A percentile compares a stretch with the other conserved stretches of the same genome.
Evolutionary conservation across 2,797 vertebrate species (phyloP).

Genomic region (Sorex maritimensis): DNA sequence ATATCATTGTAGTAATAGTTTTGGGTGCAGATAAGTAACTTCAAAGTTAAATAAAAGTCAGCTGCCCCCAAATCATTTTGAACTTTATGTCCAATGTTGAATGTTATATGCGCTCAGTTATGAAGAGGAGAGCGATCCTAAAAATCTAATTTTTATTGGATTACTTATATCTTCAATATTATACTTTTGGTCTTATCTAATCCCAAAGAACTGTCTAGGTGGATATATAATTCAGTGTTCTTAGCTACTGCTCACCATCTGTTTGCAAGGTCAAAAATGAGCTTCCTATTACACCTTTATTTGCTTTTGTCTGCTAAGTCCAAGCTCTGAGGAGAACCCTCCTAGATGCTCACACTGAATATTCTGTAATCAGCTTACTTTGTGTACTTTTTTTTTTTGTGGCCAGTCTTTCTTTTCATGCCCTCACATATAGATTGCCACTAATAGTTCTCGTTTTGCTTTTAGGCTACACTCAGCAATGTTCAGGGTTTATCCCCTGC

Average conservation of each 20-base stretch:
- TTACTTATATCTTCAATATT: constrained; percentile 23
- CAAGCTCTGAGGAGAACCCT: constrained; percentile 11
- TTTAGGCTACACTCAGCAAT: too few species aligned
- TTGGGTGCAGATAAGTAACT: constrained; percentile 32
- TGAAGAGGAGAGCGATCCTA: neutral
- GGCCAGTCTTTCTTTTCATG: neutral
- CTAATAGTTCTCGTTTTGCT: too few species aligned
- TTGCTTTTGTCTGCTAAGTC: constrained; percentile 24
- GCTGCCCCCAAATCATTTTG: neutral
- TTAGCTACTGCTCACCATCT: constrained; percentile 51
- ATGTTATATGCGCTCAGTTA: constrained; percentile 34
- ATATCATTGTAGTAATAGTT: constrained; percentile 29
- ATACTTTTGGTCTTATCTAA: constrained; percentile 38
- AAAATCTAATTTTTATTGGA: constrained; percentile 65
- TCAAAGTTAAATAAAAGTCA: constrained; percentile 4
- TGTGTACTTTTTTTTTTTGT: neutral
- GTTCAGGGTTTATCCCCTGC: too few species aligned
- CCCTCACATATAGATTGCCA: neutral
- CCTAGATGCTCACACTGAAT: too few species aligned
- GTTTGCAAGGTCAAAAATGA: constrained; percentile 58
- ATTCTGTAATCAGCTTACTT: neutral
- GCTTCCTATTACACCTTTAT: neutral
- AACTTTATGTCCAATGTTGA: neutral
- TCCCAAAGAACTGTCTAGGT: constrained; percentile 54
- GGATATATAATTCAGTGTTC: constrained; percentile 31